These are phyloP conservation scores for Genyomyrus donnyi DNA, from an alignment of 2,113 vertebrate genomes.

Conservation along the genomic window DNA sequence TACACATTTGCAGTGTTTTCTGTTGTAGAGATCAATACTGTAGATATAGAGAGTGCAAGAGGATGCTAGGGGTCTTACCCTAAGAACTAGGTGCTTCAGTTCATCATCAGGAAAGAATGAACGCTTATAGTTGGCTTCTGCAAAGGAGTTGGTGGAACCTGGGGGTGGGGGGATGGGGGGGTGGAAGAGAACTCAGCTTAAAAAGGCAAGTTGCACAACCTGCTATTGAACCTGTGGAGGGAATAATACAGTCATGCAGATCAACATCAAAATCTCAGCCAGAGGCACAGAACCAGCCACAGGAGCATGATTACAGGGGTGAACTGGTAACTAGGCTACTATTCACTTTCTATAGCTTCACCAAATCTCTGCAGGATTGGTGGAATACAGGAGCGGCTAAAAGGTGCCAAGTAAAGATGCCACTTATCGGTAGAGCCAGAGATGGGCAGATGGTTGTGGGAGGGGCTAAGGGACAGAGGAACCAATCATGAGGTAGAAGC, in stretches of 20 bases:
- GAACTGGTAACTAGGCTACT: background rate
- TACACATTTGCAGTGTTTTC: background rate
- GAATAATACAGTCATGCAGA: background rate
- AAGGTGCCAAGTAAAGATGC: background rate
- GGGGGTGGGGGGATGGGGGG: background rate
- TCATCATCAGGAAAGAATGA: constrained; percentile 81
- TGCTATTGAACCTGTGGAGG: background rate
- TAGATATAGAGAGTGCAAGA: background rate
- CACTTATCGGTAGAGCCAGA: background rate
- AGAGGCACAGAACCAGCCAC: background rate
- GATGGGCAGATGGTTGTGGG: background rate
- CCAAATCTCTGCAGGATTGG: background rate
- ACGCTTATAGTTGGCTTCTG: constrained; percentile 73
- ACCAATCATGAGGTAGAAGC: background rate
- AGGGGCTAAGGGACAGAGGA: background rate
- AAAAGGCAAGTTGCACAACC: background rate
- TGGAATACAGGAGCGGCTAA: background rate
- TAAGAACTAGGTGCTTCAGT: constrained; percentile 73
- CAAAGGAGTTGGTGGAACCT: constrained; percentile 70
- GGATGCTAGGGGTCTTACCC: constrained; percentile 50
- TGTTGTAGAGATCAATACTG: background rate
- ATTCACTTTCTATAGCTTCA: background rate
- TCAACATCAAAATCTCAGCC: background rate
- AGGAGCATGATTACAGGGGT: background rate
- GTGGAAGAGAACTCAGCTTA: background rate